Evolutionary conservation across 1,140 invertebrate genomes (phyloP).

Genomic region (Stegodyphus mimosarum): DNA sequence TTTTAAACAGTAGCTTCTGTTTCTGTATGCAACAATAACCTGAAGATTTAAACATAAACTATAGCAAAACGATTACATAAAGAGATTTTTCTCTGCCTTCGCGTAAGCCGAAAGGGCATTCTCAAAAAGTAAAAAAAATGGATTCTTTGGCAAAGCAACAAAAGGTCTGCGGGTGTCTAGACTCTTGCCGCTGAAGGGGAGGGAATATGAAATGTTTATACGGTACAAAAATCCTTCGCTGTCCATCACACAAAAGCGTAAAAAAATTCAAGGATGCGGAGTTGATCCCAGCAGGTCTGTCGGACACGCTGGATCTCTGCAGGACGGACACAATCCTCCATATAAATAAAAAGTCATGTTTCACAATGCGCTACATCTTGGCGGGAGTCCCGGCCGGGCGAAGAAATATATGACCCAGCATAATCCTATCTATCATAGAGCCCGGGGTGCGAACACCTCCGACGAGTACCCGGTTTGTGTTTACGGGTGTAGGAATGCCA

Average conservation of each 20-base stretch:
- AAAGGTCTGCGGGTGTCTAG: slow-evolving; percentile 13
- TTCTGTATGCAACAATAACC: too few species aligned
- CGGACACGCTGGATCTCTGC: background rate
- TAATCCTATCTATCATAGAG: slow-evolving; percentile 59
- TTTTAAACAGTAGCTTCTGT: too few species aligned
- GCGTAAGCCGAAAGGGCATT: too few species aligned
- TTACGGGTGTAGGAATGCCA: background rate
- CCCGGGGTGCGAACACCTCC: slow-evolving; percentile 44
- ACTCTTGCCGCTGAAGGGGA: too few species aligned
- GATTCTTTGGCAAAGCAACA: slow-evolving; percentile 5
- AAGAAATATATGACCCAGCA: slow-evolving; percentile 54
- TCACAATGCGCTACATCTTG: slow-evolving; percentile 60
- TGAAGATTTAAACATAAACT: too few species aligned
- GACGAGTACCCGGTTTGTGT: slow-evolving; percentile 33
- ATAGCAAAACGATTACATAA: too few species aligned
- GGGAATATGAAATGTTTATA: slow-evolving; percentile 18
- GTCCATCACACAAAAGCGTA: slow-evolving; percentile 47
- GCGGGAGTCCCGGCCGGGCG: slow-evolving; percentile 28
- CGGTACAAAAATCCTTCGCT: slow-evolving; percentile 45
- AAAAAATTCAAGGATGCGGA: background rate
- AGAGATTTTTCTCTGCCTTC: too few species aligned
- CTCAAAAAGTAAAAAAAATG: background rate
- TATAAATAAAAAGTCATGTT: slow-evolving; percentile 61
- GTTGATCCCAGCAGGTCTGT: slow-evolving; percentile 33
- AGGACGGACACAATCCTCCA: slow-evolving; percentile 36